A percentile compares a stretch with the other conserved stretches of the same genome.
phyloP scores from a whole-genome alignment of 2,888 invertebrate species.

The Macrosiphum euphorbiae region DNA sequence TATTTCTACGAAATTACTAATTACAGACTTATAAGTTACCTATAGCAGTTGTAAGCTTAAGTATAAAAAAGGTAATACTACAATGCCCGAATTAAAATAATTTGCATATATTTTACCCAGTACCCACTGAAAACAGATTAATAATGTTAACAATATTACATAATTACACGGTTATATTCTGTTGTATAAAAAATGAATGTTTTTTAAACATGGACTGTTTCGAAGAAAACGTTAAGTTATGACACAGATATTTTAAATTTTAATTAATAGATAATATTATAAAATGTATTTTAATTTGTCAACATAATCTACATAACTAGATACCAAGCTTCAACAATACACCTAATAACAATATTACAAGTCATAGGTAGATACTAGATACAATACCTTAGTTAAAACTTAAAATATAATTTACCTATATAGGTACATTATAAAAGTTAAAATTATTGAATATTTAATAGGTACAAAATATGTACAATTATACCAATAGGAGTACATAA shows the following conservation, averaged over 20 bases:
- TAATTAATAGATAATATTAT: not conserved
- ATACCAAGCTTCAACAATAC: not conserved
- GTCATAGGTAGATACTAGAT: not conserved
- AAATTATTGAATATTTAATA: not conserved
- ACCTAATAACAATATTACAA: not conserved
- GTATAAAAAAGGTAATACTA: not conserved
- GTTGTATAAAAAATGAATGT: not conserved
- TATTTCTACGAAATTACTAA: not conserved
- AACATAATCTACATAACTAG: not conserved
- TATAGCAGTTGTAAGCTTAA: not conserved
- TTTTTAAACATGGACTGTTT: not conserved
- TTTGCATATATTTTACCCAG: not conserved
- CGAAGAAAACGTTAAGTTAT: not conserved
- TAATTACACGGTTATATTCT: not conserved
- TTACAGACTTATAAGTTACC: not conserved
- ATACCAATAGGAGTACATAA: not conserved
- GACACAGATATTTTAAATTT: not conserved
- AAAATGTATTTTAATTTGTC: not conserved
- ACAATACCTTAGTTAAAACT: no score
- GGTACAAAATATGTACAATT: not conserved
- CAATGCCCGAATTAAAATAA: not conserved
- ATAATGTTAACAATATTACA: not conserved
- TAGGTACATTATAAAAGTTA: not conserved
- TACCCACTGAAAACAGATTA: not conserved
- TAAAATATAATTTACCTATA: not conserved